Conservation (phyloP, 92 coral and sea anemone species). For the Zoanthus sociatus region DNA sequence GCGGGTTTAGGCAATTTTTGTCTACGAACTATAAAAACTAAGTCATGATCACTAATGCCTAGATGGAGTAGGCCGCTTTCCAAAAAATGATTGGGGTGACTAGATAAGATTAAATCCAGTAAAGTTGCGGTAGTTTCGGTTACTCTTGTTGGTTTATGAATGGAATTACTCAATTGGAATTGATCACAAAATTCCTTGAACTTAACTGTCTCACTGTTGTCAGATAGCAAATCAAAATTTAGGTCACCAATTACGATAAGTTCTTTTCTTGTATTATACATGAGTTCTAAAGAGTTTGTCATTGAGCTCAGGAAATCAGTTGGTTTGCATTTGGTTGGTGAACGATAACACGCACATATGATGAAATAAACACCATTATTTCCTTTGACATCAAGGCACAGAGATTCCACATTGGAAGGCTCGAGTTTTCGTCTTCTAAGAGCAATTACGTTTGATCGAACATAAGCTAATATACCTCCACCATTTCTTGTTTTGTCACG, state of each 20-base stretch:
- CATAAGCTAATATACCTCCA: constrained; percentile 26
- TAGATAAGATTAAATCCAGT: constrained; percentile 65
- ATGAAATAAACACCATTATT: constrained; percentile 50
- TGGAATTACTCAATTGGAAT: constrained; percentile 57
- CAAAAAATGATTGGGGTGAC: constrained; percentile 69
- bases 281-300: constrained; percentile 47
- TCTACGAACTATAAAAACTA: constrained; percentile 61
- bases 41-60: constrained; percentile 68
- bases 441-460: constrained; percentile 43
- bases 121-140: constrained; percentile 50
- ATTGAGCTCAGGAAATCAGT: constrained; percentile 54
- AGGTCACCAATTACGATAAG: constrained; percentile 3
- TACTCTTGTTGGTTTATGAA: constrained; percentile 64
- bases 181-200: constrained; percentile 42
- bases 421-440: constrained; percentile 50
- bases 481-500: constrained; percentile 27
- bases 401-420: constrained; percentile 54
- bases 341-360: constrained; percentile 68
- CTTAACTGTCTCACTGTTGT: not conserved
- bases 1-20: constrained; percentile 54
- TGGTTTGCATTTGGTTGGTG: constrained; percentile 60
- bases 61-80: constrained; percentile 64
- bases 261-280: not conserved
- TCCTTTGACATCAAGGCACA: constrained; percentile 60
- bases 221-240: not conserved